Conservation (phyloP, 2,113 vertebrate species). For the Rhizomys pruinosus region DNA sequence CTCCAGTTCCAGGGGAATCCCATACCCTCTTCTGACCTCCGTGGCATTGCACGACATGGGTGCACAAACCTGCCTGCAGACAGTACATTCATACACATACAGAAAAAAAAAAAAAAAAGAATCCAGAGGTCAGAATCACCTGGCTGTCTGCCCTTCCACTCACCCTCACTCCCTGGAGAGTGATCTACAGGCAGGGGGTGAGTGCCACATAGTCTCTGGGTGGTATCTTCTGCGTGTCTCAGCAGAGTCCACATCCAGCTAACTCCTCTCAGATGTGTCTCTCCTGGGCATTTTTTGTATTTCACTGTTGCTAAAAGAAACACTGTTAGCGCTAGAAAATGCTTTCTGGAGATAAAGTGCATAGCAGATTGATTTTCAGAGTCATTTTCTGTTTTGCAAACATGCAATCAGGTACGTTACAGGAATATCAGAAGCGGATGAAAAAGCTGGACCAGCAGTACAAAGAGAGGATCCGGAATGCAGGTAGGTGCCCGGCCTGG, state of each 20-base stretch:
- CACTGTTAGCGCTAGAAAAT: not conserved
- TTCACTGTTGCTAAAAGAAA: not conserved
- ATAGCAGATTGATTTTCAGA: not conserved
- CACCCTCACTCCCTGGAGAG: fast-evolving
- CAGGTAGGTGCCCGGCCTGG: slow-evolving; percentile 85
- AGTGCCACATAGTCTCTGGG: fast-evolving
- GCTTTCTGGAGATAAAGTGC: not conserved
- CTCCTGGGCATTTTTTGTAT: not conserved
- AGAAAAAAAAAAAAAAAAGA: too few species aligned
- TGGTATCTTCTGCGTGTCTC: not conserved
- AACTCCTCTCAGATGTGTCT: not conserved
- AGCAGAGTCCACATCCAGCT: not conserved
- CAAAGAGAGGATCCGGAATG: slow-evolving; percentile 97
- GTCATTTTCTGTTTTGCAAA: slow-evolving; percentile 32
- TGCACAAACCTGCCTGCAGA: too few species aligned
- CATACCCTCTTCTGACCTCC: too few species aligned
- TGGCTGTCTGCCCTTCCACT: not conserved
- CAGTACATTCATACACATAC: too few species aligned
- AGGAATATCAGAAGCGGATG: slow-evolving; percentile 99
- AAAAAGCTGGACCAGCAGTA: slow-evolving; percentile 99
- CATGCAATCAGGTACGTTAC: slow-evolving; percentile 91
- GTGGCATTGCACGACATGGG: too few species aligned
- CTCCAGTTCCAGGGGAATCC: too few species aligned
- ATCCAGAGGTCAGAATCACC: too few species aligned
- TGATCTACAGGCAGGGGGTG: too few species aligned